Conservation (phyloP, 2,113 vertebrate species). For the Lampris megalopsis region DNA sequence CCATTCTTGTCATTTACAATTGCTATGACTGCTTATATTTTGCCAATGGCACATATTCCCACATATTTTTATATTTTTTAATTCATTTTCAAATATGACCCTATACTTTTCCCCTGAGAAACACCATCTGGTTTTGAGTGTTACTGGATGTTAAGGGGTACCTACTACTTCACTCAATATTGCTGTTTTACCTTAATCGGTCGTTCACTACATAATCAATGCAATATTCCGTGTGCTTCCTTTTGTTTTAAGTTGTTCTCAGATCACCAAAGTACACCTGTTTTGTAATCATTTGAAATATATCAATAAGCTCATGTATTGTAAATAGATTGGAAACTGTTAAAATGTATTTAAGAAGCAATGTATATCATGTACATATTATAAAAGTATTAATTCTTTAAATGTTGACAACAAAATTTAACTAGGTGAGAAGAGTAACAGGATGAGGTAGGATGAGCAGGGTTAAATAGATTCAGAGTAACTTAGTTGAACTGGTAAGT, state of each 20-base stretch:
- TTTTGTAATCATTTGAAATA: slow-evolving; percentile 68
- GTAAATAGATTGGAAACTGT: slow-evolving; percentile 82
- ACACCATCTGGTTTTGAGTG: slow-evolving; percentile 21
- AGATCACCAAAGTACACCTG: slow-evolving; percentile 57
- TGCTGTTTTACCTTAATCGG: slow-evolving; percentile 31
- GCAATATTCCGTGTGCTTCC: slow-evolving; percentile 40
- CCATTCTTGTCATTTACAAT: slow-evolving; percentile 24
- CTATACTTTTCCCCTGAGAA: slow-evolving; percentile 33
- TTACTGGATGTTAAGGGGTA: slow-evolving; percentile 12
- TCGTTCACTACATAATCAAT: slow-evolving; percentile 36
- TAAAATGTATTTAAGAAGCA: slow-evolving; percentile 82
- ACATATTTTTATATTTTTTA: slow-evolving; percentile 28
- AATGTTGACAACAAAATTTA: slow-evolving; percentile 48
- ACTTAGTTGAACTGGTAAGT: slow-evolving; percentile 27
- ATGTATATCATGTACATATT: slow-evolving; percentile 85
- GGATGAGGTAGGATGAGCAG: slow-evolving; percentile 42
- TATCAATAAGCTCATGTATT: slow-evolving; percentile 82
- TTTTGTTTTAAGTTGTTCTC: slow-evolving; percentile 36
- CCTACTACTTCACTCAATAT: background rate
- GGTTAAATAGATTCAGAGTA: slow-evolving; percentile 20
- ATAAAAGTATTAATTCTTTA: slow-evolving; percentile 69
- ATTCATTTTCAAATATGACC: slow-evolving; percentile 29
- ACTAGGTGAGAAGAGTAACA: slow-evolving; percentile 57
- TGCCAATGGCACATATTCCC: slow-evolving; percentile 24
- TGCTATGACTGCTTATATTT: slow-evolving; percentile 25